These are phyloP conservation scores for Antrozous pallidus DNA, from an alignment of 2,797 vertebrate genomes.

Conservation along the genomic window DNA sequence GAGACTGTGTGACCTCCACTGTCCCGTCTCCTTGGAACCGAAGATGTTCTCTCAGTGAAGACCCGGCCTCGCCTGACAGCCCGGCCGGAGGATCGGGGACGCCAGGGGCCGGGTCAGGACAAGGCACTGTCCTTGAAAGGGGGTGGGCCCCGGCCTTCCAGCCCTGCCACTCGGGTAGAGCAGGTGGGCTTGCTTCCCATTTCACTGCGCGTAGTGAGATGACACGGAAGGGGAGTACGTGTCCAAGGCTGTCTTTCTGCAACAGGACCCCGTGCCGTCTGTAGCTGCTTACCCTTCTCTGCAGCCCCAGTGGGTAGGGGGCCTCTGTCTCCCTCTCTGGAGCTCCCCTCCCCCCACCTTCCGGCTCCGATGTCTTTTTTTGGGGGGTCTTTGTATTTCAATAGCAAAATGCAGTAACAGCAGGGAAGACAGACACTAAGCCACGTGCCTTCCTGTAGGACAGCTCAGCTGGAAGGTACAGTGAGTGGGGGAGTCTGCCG, in stretches of 20 bases:
- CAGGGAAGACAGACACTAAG: not conserved
- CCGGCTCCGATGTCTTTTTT: not conserved
- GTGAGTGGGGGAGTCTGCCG: slow-evolving; percentile 84
- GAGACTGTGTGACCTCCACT: not conserved
- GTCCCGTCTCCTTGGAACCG: not conserved
- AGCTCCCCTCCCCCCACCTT: not conserved
- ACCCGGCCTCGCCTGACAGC: not conserved
- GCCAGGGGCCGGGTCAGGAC: not conserved
- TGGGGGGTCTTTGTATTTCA: not conserved
- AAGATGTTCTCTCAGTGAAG: not conserved
- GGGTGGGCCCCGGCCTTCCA: not conserved
- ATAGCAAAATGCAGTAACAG: not conserved
- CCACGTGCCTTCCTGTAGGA: not conserved
- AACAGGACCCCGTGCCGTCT: not conserved
- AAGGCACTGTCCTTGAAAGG: not conserved
- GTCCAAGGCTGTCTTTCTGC: not conserved
- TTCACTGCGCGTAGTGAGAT: not conserved
- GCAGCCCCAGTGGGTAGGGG: not conserved
- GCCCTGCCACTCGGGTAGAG: fast-evolving
- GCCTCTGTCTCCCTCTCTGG: not conserved
- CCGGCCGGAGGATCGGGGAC: not conserved
- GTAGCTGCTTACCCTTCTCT: not conserved
- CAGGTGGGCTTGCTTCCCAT: not conserved
- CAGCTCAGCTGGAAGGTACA: slow-evolving; percentile 78
- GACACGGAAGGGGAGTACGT: not conserved